A percentile compares a stretch with the other conserved stretches of the same genome.
phyloP scores from a whole-genome alignment of 2,113 vertebrate species.

The Colaptes auratus region DNA sequence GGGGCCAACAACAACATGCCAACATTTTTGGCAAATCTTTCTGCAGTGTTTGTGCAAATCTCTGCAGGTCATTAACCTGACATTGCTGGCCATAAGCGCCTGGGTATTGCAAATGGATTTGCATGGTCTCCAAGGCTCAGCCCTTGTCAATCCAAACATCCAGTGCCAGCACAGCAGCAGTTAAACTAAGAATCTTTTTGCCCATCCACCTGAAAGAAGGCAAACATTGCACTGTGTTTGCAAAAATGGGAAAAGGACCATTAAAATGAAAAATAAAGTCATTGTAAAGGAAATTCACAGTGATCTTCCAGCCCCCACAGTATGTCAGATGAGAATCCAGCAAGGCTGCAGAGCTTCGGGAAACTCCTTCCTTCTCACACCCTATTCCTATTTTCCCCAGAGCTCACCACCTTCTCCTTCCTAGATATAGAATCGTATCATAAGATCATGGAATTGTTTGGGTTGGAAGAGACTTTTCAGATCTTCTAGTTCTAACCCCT shows the following conservation, averaged over 20 bases:
- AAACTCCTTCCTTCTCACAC: accelerated
- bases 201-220: background rate
- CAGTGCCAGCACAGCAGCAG: background rate
- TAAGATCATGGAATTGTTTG: too few species aligned
- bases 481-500: too few species aligned
- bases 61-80: constrained; percentile 57
- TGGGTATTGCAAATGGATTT: background rate
- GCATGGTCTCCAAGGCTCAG: background rate
- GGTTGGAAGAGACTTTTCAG: too few species aligned
- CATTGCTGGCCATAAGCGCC: background rate
- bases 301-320: background rate
- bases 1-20: constrained; percentile 34
- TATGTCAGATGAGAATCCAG: accelerated
- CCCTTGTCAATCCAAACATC: background rate
- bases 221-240: background rate
- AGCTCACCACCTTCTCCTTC: background rate
- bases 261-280: background rate
- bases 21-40: constrained; percentile 16
- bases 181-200: background rate
- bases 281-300: background rate
- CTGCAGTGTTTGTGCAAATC: constrained; percentile 14
- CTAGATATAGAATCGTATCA: too few species aligned
- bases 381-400: background rate
- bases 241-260: background rate
- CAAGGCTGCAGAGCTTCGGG: background rate